These are phyloP conservation scores for Gracilinanus agilis DNA, from an alignment of 2,113 vertebrate genomes.

Conservation along the genomic window DNA sequence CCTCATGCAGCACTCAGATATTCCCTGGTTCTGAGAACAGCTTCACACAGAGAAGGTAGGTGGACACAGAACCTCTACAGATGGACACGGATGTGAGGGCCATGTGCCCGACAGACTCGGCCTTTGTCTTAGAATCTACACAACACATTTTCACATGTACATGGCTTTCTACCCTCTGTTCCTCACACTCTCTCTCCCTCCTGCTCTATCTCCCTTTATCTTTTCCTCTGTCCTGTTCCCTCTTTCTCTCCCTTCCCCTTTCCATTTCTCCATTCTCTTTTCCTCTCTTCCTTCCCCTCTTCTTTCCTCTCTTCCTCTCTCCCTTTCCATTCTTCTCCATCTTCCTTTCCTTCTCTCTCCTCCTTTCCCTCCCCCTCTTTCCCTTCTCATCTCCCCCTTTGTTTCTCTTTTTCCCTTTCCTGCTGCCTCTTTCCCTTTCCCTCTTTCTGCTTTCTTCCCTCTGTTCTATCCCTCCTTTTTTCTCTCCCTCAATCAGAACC, in stretches of 20 bases:
- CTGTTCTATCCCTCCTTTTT: not conserved
- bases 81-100: too few relatives aligned
- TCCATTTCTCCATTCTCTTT: not conserved
- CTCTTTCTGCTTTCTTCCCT: too few relatives aligned
- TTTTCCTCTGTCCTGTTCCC: not conserved
- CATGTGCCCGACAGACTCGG: too few relatives aligned
- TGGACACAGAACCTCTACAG: not conserved
- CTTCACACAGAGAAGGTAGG: constrained; percentile 39
- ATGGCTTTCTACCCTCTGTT: not conserved
- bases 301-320: not conserved
- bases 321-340: not conserved
- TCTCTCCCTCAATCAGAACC: not conserved
- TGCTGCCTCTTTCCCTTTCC: not conserved
- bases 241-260: not conserved
- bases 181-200: not conserved
- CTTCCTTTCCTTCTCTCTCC: too few relatives aligned
- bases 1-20: not conserved
- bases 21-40: constrained; percentile 14
- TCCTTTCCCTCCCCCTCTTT: not conserved
- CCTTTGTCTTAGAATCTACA: constrained; percentile 8
- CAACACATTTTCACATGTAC: not conserved
- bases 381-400: not conserved
- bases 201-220: too few relatives aligned
- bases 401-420: not conserved
- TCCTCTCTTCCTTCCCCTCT: not conserved